These are phyloP conservation scores for Crocallis elinguaria DNA, from an alignment of 2,888 invertebrate genomes.

Conservation along the genomic window DNA sequence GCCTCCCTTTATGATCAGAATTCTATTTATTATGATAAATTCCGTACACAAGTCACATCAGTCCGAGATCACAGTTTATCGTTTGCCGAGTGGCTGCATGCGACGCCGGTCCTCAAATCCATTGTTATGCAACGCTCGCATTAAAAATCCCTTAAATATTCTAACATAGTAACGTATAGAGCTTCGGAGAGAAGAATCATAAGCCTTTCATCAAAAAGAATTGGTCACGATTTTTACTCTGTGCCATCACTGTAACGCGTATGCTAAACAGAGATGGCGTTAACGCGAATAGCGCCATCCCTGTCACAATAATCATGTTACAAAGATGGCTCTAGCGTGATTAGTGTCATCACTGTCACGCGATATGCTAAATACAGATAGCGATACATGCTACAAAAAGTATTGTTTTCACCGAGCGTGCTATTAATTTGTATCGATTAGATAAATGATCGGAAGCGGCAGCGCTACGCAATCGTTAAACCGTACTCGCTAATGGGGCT, in stretches of 20 bases:
- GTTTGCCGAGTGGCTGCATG: conserved; percentile 76
- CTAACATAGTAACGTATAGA: background rate
- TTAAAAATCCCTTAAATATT: background rate
- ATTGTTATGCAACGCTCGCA: background rate
- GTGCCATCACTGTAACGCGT: background rate
- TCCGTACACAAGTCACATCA: conserved; percentile 75
- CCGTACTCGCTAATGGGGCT: conserved; percentile 64
- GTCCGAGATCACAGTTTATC: conserved; percentile 76
- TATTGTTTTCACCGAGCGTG: conserved; percentile 6
- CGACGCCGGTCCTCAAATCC: conserved; percentile 53
- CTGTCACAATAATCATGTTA: background rate
- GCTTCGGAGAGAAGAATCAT: conserved; percentile 3
- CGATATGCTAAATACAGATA: background rate
- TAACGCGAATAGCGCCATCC: too few relatives aligned
- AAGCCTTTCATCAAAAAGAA: background rate
- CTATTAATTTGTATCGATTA: background rate
- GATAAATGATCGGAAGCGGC: conserved; percentile 40
- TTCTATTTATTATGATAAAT: conserved; percentile 61
- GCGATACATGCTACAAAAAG: background rate
- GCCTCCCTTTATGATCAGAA: conserved; percentile 72
- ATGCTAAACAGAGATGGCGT: background rate
- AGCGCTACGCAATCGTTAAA: conserved; percentile 64
- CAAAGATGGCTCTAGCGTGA: background rate
- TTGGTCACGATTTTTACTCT: background rate
- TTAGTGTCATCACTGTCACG: background rate